phyloP scores from a whole-genome alignment of 2,113 vertebrate genomes.

The Protobothrops mucrosquamatus region DNA sequence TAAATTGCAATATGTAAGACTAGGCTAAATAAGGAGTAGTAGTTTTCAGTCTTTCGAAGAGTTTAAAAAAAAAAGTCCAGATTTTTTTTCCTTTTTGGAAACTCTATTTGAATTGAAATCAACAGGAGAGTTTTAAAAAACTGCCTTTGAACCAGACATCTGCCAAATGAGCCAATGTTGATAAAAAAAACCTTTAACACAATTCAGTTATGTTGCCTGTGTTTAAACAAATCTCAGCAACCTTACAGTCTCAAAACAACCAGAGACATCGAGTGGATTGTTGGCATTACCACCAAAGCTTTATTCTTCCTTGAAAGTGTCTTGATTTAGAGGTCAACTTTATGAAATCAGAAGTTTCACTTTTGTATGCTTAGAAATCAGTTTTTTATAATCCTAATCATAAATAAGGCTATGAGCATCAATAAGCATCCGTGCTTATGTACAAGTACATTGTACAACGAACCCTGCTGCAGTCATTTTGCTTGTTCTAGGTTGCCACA shows the following conservation, averaged over 20 bases:
- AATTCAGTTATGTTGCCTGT: background rate
- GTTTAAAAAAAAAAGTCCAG: background rate
- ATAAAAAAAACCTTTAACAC: background rate
- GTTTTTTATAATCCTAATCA: background rate
- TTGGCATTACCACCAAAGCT: background rate
- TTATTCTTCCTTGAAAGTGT: background rate
- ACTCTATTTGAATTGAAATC: conserved; percentile 15
- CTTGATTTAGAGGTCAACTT: background rate
- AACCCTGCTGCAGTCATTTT: no score
- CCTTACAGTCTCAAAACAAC: conserved; percentile 25
- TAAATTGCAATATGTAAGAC: conserved; percentile 31
- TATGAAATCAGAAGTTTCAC: background rate
- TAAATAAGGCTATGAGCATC: background rate
- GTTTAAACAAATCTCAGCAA: conserved; percentile 44
- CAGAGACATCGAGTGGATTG: background rate
- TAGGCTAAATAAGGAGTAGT: background rate
- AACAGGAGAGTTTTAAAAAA: background rate
- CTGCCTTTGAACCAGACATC: background rate
- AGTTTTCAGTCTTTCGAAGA: background rate
- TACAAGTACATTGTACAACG: background rate
- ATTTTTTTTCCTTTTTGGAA: background rate
- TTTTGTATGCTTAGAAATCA: background rate
- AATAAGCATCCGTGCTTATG: background rate
- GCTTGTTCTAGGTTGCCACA: no score
- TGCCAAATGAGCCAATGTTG: background rate